Percentiles rank a stretch among this genome's conserved stretches.
phyloP scores from a whole-genome alignment of 2,888 invertebrate species.

The Drosophila ochracea region DNA sequence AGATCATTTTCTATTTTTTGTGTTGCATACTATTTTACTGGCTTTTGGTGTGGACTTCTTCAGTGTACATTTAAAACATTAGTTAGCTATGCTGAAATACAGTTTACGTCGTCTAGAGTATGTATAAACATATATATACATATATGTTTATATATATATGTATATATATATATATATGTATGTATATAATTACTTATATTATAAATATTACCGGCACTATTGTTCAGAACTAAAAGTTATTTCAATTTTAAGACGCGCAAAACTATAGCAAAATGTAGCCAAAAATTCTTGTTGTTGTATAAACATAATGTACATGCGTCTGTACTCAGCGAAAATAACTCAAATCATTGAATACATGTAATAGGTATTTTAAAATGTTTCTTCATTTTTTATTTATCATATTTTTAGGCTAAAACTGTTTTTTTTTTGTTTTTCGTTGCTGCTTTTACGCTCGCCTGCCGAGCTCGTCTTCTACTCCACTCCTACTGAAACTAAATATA shows the following conservation, averaged over 20 bases:
- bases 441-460: conserved; percentile 28
- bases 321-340: conserved; percentile 11
- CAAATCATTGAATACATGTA: conserved; percentile 13
- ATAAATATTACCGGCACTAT: conserved; percentile 85
- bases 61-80: conserved; percentile 74
- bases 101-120: conserved; percentile 66
- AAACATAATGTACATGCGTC: conserved; percentile 24
- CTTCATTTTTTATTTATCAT: conserved; percentile 19
- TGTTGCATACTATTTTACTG: conserved; percentile 47
- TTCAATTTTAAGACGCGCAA: conserved; percentile 43
- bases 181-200: conserved; percentile 67
- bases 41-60: conserved; percentile 40
- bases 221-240: conserved; percentile 81
- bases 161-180: conserved; percentile 44
- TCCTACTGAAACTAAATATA: conserved; percentile 63
- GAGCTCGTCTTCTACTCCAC: conserved; percentile 1
- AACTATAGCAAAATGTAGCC: conserved; percentile 46
- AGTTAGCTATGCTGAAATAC: conserved; percentile 73
- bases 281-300: conserved; percentile 53
- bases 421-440: conserved; percentile 35
- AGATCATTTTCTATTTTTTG: conserved; percentile 20
- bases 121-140: conserved; percentile 48
- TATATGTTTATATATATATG: conserved; percentile 46
- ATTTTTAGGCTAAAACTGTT: conserved; percentile 4
- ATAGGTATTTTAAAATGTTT: conserved; percentile 9